Evolutionary conservation across 1,140 invertebrate species (phyloP).

Genomic region (Chironomus tepperi): DNA sequence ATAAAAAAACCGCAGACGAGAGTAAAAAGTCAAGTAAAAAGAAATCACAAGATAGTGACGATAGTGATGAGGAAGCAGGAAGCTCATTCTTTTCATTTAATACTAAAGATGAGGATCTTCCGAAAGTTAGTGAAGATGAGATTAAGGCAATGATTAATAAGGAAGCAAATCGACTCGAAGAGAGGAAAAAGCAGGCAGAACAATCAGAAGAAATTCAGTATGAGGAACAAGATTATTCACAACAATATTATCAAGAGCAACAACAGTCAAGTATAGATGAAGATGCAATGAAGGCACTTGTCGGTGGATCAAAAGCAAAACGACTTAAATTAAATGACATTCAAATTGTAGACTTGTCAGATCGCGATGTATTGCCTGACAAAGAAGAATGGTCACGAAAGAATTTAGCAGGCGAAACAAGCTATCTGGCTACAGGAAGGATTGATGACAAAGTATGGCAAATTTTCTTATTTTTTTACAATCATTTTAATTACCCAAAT

Average conservation of each 20-base stretch:
- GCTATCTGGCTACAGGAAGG: conserved; percentile 38
- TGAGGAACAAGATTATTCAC: neutral
- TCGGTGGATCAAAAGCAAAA: conserved; percentile 33
- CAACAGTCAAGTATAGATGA: conserved; percentile 24
- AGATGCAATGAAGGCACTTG: conserved; percentile 35
- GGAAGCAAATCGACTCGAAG: conserved; percentile 27
- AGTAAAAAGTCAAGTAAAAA: conserved; percentile 25
- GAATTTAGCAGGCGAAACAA: conserved; percentile 64
- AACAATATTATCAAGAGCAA: conserved; percentile 25
- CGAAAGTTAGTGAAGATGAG: conserved; percentile 36
- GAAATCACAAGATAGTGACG: conserved; percentile 40
- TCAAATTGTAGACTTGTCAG: conserved; percentile 73
- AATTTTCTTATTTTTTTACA: no score
- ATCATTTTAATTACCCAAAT: conserved; percentile 43
- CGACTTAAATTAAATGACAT: conserved; percentile 45
- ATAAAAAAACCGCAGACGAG: neutral
- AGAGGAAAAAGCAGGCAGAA: conserved; percentile 26
- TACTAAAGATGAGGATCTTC: conserved; percentile 39
- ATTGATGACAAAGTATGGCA: conserved; percentile 33
- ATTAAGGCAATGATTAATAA: conserved; percentile 30
- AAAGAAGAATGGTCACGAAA: conserved; percentile 73
- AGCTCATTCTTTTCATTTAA: conserved; percentile 46
- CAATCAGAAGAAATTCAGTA: neutral
- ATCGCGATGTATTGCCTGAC: conserved; percentile 71
- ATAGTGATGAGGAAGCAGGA: conserved; percentile 37